Conservation (phyloP, 2,888 invertebrate genomes). For the Merodon equestris region DNA sequence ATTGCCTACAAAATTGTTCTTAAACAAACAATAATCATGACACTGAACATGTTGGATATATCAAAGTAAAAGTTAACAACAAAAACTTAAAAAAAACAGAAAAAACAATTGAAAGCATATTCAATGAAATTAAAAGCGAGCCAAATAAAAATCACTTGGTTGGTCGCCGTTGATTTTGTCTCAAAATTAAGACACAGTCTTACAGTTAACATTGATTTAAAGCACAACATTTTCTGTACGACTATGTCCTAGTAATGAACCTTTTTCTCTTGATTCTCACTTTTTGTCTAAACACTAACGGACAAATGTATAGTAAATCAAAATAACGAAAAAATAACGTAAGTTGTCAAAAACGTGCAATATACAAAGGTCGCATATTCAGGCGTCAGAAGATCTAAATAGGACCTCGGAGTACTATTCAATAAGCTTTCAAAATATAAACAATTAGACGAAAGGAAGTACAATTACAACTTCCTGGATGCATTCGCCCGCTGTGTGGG, state of each 20-base stretch:
- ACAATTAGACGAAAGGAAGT: too few species aligned
- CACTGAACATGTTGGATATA: too few species aligned
- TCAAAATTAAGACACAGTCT: constrained; percentile 79
- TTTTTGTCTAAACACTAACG: neutral
- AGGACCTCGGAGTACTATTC: too few species aligned
- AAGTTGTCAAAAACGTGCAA: neutral
- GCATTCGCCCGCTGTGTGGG: too few species aligned
- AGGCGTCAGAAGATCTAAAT: too few species aligned
- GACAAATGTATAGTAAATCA: constrained; percentile 9
- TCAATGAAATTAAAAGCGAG: constrained; percentile 2
- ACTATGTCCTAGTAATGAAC: constrained; percentile 78
- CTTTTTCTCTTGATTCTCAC: constrained; percentile 28
- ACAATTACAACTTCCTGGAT: too few species aligned
- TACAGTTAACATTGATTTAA: constrained; percentile 80
- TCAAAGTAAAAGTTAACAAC: neutral
- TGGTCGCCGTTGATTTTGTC: constrained; percentile 70
- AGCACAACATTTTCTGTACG: constrained; percentile 80
- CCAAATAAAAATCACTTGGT: neutral
- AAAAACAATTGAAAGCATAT: neutral
- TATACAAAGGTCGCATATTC: neutral
- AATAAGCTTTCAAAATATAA: too few species aligned
- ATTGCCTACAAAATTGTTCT: too few species aligned
- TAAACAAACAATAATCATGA: neutral
- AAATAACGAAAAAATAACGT: neutral
- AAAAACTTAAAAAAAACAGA: neutral